Percentiles rank a stretch among this genome's conserved stretches.
phyloP scores from a whole-genome alignment of 1,140 invertebrate genomes.

The Tigriopus japonicus region DNA sequence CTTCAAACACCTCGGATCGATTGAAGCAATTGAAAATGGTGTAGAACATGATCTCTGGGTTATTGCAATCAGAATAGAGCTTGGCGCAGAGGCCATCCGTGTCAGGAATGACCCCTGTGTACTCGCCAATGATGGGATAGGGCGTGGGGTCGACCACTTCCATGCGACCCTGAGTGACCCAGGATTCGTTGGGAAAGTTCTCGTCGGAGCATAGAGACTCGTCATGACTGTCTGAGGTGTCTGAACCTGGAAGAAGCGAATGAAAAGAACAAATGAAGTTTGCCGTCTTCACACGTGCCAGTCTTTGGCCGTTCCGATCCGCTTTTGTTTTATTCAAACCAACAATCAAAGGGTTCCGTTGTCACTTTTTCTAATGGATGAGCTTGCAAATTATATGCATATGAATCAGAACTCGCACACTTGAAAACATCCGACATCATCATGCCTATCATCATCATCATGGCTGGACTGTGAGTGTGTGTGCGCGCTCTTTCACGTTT shows the following conservation, averaged over 20 bases:
- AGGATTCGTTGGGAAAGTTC: conserved; percentile 31
- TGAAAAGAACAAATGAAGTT: neutral
- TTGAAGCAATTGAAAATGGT: conserved; percentile 41
- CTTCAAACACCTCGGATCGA: conserved; percentile 40
- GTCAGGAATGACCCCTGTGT: conserved; percentile 43
- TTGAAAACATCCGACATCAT: no score
- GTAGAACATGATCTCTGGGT: conserved; percentile 49
- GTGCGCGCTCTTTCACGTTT: no score
- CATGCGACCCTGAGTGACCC: conserved; percentile 40
- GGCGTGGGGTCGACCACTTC: conserved; percentile 27
- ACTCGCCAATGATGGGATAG: conserved; percentile 48
- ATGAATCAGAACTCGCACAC: no score
- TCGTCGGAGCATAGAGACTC: conserved; percentile 27
- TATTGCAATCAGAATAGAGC: conserved; percentile 45
- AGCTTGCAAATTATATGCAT: no score
- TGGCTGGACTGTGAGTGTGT: no score
- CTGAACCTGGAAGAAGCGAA: conserved; percentile 20
- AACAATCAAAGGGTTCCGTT: neutral
- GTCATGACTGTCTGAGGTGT: conserved; percentile 19
- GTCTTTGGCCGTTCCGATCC: neutral
- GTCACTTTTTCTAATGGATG: no score
- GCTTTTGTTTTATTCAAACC: neutral
- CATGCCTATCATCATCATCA: no score
- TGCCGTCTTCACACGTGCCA: neutral
- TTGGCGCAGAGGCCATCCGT: conserved; percentile 44